Percentiles rank a stretch among this genome's conserved stretches.
Evolutionary conservation across 2,797 vertebrate species (phyloP).

Genomic region (Coluber constrictor): DNA sequence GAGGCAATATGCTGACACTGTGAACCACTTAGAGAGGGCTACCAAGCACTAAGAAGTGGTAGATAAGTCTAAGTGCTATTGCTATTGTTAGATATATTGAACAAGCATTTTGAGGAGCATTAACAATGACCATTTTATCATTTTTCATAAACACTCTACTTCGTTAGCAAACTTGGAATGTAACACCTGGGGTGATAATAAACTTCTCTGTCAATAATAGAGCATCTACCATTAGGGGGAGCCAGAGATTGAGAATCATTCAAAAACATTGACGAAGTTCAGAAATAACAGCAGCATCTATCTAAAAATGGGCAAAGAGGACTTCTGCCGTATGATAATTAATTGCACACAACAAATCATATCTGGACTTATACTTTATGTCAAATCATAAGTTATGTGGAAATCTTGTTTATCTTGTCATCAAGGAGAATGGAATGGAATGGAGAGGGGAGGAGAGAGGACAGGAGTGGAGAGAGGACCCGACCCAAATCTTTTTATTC

Average conservation of each 20-base stretch:
- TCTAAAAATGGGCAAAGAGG: neutral
- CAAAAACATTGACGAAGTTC: neutral
- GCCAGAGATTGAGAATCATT: neutral
- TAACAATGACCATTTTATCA: neutral
- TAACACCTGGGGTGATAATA: neutral
- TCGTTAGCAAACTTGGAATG: neutral
- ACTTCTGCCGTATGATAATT: neutral
- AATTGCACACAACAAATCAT: neutral
- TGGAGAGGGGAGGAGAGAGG: neutral
- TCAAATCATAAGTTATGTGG: neutral
- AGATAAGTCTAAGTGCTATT: neutral
- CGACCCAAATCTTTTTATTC: neutral
- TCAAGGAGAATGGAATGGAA: neutral
- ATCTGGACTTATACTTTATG: neutral
- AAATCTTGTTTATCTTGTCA: neutral
- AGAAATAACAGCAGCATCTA: neutral
- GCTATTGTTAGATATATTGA: neutral
- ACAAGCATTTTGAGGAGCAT: neutral
- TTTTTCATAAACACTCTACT: neutral
- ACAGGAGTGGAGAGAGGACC: neutral
- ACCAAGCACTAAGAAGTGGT: neutral
- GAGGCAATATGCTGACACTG: neutral
- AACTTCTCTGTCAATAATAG: neutral
- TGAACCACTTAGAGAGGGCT: neutral
- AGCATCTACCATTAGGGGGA: neutral